Conservation (phyloP, 2,888 invertebrate species). For the Caenorhabditis sp. region DNA sequence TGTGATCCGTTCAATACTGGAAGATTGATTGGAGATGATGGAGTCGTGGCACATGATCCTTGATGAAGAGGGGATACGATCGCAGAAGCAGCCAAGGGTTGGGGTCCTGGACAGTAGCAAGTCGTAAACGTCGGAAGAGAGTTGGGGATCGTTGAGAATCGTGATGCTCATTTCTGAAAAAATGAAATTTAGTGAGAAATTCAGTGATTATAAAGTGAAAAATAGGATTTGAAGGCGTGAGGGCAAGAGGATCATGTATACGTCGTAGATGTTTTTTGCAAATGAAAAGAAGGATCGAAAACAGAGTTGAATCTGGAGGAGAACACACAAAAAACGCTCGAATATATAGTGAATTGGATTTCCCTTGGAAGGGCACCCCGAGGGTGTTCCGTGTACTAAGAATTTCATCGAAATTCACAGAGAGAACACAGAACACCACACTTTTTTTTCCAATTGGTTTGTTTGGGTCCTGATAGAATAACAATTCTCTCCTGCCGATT, state of each 20-base stretch:
- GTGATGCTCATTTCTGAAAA: slow-evolving; percentile 58
- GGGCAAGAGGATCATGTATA: neutral
- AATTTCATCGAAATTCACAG: slow-evolving; percentile 26
- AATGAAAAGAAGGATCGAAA: neutral
- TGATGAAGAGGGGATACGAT: slow-evolving; percentile 1
- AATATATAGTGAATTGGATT: slow-evolving; percentile 33
- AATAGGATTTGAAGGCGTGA: slow-evolving; percentile 9
- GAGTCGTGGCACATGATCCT: slow-evolving; percentile 11
- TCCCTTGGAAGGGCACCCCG: slow-evolving; percentile 20
- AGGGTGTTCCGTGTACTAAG: slow-evolving; percentile 45
- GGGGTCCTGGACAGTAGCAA: slow-evolving; percentile 51
- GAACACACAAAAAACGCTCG: slow-evolving; percentile 16
- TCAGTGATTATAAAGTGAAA: neutral
- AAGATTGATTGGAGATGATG: neutral
- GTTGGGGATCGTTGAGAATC: slow-evolving; percentile 61
- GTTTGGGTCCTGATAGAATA: slow-evolving; percentile 45
- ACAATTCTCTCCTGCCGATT: slow-evolving; percentile 36
- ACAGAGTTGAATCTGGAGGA: neutral
- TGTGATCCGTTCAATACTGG: neutral
- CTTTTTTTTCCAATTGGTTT: slow-evolving; percentile 45
- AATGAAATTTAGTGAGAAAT: neutral
- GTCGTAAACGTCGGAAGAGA: slow-evolving; percentile 60
- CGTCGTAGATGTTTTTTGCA: neutral
- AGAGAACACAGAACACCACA: slow-evolving; percentile 45
- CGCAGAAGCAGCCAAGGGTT: slow-evolving; percentile 36